Percentiles rank a stretch among this genome's conserved stretches.
Conservation (phyloP, 2,888 invertebrate genomes). For the Anthrax anthrax region DNA sequence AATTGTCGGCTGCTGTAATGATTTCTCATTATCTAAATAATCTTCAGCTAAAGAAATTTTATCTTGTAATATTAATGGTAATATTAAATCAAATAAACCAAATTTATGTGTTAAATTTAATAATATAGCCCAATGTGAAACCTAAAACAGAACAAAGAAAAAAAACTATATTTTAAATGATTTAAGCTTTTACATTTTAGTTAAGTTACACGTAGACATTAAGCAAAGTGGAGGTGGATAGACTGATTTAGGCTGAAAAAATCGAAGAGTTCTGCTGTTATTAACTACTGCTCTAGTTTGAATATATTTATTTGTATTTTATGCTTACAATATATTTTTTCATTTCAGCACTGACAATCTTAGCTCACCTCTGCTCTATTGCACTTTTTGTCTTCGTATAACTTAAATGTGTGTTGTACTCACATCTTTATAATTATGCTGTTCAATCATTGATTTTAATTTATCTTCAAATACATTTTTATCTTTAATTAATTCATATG, state of each 20-base stretch:
- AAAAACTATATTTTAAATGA: conserved; percentile 2
- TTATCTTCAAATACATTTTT: conserved; percentile 47
- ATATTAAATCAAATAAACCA: conserved; percentile 51
- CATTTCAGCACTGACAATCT: too few species aligned
- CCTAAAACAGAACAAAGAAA: conserved; percentile 30
- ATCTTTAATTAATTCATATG: conserved; percentile 47
- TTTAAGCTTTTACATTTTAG: too few species aligned
- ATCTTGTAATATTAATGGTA: conserved; percentile 72
- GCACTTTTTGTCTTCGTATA: too few species aligned
- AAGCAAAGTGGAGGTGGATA: too few species aligned
- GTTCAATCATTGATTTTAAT: conserved; percentile 41
- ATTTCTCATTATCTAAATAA: conserved; percentile 50
- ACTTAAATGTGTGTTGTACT: conserved; percentile 7
- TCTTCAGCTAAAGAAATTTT: conserved; percentile 62
- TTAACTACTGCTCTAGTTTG: too few species aligned
- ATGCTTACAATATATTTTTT: too few species aligned
- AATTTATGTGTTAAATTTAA: conserved; percentile 53
- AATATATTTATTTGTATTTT: too few species aligned
- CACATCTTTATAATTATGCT: conserved; percentile 53
- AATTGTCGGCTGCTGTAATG: conserved; percentile 51
- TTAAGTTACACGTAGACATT: too few species aligned
- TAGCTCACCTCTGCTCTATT: too few species aligned
- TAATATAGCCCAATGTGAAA: conserved; percentile 52
- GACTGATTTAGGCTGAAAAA: too few species aligned
- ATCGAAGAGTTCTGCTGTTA: too few species aligned